Base-by-base conservation (phyloP, 2,888 invertebrate species). In the Helicoverpa assulta region DNA sequence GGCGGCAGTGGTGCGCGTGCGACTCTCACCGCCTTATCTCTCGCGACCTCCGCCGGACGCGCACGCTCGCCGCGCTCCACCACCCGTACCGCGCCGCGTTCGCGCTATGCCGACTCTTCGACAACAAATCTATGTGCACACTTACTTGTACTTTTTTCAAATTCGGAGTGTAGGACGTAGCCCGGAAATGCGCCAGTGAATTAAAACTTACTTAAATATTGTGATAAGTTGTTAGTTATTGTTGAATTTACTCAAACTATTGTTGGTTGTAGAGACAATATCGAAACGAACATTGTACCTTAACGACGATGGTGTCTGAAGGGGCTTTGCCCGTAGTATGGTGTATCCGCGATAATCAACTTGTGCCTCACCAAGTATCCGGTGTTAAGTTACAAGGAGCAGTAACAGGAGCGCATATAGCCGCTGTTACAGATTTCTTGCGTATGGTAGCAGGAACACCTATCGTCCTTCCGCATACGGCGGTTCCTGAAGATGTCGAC, bases 321-420 rank as follows among this genome's bases (percentile, higher is more conserved):
- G 96, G 96, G 91, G 94, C 96, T 88, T 85, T 96, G 92, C 96
- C 96, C 92, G 97, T 97, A 85, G 97, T 97, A 90, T 97, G 97
- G 97, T 97, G 97, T 95, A 95, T 96, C 90, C 96, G 97, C 91
- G 96, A 97, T 94, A 96, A 97, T 93, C 96, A 96, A 90, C 96
- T 97, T 95, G 96, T 97, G 89, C 97, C 97, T 81, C 96, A 97
- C 78, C 97, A 97, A 90, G 95, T 97, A 82, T 97, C 97, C 71
- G 97, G 97, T 85, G 97, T 97, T 81, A 95, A 97, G 83, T 95
- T 97, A 85, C 97, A 97, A 90, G 97, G 97, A 73, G 96, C 96
- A 71, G 95, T 97, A 73, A 97, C 97, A 37, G 96, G 96, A 84
- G 97, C 97, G 59, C 97, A 97, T 85, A 96, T 97, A 94, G 96